Conservation (phyloP, 2,113 vertebrate species). For the Gnathonemus echidnorhynchus region DNA sequence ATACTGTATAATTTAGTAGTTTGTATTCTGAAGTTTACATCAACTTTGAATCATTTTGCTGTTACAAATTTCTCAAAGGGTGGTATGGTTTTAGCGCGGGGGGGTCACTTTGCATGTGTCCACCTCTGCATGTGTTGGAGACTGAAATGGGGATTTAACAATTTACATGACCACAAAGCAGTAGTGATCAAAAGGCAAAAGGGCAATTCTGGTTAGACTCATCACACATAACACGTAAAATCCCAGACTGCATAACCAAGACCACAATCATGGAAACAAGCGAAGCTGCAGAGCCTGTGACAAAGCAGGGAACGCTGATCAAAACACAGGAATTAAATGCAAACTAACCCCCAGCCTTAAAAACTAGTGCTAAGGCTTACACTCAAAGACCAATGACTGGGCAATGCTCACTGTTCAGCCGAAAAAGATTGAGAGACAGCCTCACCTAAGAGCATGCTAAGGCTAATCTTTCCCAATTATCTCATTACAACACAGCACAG, state of each 20-base stretch:
- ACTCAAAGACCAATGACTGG: neutral
- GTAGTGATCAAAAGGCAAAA: conserved; percentile 17
- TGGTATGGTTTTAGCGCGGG: neutral
- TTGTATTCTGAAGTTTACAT: conserved; percentile 41
- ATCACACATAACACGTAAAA: neutral
- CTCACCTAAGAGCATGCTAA: neutral
- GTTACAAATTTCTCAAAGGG: conserved; percentile 68
- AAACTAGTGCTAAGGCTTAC: neutral
- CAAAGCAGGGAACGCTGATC: neutral
- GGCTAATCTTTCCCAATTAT: neutral
- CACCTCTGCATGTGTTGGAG: neutral
- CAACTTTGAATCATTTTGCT: conserved; percentile 67
- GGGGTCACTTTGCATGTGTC: conserved; percentile 53
- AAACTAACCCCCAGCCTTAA: neutral
- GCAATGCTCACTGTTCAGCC: neutral
- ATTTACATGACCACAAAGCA: neutral
- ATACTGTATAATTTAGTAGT: neutral
- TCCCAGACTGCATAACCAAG: neutral
- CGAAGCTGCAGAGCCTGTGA: neutral
- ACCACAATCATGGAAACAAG: neutral
- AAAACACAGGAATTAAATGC: neutral
- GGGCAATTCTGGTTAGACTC: conserved; percentile 16
- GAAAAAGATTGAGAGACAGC: neutral
- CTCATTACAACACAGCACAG: neutral
- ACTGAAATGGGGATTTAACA: neutral